Conservation (phyloP, 2,797 vertebrate genomes). For the Microhierax caerulescens region DNA sequence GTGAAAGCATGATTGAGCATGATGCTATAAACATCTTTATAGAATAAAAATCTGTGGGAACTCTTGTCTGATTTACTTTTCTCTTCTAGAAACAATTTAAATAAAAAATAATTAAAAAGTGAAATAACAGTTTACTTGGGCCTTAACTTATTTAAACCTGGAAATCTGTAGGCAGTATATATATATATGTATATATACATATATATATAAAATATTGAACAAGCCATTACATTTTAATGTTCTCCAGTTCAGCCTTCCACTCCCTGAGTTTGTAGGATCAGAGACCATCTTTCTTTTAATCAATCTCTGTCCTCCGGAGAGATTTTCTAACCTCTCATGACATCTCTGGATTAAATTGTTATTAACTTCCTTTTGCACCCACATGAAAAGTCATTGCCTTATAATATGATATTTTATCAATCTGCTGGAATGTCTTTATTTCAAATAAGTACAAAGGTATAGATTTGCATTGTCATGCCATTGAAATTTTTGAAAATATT, state of each 20-base stretch:
- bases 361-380: background rate
- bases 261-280: background rate
- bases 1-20: background rate
- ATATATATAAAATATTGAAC: background rate
- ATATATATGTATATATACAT: background rate
- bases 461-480: background rate
- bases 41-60: background rate
- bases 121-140: background rate
- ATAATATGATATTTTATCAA: background rate
- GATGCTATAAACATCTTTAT: background rate
- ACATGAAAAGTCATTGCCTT: background rate
- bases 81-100: background rate
- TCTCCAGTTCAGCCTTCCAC: background rate
- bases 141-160: background rate
- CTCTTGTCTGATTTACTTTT: background rate
- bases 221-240: fast-evolving
- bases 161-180: background rate
- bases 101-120: background rate
- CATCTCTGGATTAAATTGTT: background rate
- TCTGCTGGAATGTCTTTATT: background rate
- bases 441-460: background rate
- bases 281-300: background rate
- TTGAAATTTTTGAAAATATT: background rate
- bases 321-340: background rate
- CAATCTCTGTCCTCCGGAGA: background rate